Conservation (phyloP, 1,140 invertebrate genomes). For the Procambarus virginalis region DNA sequence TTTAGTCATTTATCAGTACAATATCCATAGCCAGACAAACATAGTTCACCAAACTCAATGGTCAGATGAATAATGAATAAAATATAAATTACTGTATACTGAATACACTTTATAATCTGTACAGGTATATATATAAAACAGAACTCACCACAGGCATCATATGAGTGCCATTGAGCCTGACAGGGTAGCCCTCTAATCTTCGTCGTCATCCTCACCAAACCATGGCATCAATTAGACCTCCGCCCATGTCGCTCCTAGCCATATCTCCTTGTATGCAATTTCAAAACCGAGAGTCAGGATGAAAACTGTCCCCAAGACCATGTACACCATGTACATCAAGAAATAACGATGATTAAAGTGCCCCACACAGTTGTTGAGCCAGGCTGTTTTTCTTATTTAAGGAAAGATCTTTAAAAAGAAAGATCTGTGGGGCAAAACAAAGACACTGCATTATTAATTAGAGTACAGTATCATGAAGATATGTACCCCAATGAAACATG, state of each 20-base stretch:
- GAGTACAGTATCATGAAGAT: no score
- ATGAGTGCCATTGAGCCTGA: constrained; percentile 83
- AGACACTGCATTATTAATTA: no score
- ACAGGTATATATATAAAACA: background rate
- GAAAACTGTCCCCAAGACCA: constrained; percentile 89
- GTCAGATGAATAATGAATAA: no score
- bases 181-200: constrained; percentile 78
- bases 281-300: constrained; percentile 89
- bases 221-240: constrained; percentile 71
- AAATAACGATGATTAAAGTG: constrained; percentile 96
- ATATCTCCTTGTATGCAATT: constrained; percentile 85
- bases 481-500: no score
- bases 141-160: constrained; percentile 81
- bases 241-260: constrained; percentile 76
- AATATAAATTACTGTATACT: no score
- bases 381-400: constrained; percentile 78
- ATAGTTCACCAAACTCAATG: no score
- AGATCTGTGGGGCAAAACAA: no score
- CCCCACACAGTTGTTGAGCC: constrained; percentile 98
- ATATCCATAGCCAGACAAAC: no score
- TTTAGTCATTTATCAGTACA: no score
- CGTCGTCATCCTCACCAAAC: constrained; percentile 70
- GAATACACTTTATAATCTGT: no score
- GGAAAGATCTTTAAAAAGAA: background rate
- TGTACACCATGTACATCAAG: constrained; percentile 94